phyloP scores from a whole-genome alignment of 2,113 vertebrate genomes.

The Echinops telfairi region DNA sequence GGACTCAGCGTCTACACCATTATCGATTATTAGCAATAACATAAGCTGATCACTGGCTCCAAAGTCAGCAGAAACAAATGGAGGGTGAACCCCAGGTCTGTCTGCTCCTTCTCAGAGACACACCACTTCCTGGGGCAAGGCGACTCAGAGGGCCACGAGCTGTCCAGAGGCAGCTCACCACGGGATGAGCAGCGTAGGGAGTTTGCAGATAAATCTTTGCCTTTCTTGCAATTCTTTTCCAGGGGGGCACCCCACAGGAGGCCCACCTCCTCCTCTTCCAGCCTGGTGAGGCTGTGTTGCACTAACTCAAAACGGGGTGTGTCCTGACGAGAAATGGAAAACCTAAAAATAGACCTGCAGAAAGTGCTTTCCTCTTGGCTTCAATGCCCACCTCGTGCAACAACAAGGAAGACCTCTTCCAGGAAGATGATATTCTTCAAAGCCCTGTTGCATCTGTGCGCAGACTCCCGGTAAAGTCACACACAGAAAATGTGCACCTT shows the following conservation, averaged over 20 bases:
- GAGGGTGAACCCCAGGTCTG: not conserved
- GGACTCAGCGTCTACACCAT: no score
- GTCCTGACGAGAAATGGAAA: conserved; percentile 68
- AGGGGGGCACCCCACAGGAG: accelerated
- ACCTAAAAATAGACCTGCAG: conserved; percentile 66
- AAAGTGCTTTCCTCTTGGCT: conserved; percentile 72
- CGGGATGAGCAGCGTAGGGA: not conserved
- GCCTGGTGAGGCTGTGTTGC: not conserved
- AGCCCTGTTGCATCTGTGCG: conserved; percentile 67
- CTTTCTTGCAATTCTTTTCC: not conserved
- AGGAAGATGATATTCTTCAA: conserved; percentile 70
- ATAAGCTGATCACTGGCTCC: not conserved
- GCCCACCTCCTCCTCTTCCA: not conserved
- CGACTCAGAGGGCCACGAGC: accelerated
- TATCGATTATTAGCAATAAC: conserved; percentile 25
- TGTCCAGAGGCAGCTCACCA: not conserved
- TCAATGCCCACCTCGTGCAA: conserved; percentile 61
- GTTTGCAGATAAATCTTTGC: not conserved
- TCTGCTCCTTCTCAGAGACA: not conserved
- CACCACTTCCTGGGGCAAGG: not conserved
- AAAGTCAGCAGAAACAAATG: not conserved
- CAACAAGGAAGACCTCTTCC: conserved; percentile 67
- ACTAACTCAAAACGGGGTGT: conserved; percentile 30
- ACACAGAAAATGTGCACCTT: conserved; percentile 68
- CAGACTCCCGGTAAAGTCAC: conserved; percentile 66